A percentile compares a stretch with the other conserved stretches of the same genome.
phyloP scores from a whole-genome alignment of 2,888 invertebrate genomes.

The Drosophila kanekoi region DNA sequence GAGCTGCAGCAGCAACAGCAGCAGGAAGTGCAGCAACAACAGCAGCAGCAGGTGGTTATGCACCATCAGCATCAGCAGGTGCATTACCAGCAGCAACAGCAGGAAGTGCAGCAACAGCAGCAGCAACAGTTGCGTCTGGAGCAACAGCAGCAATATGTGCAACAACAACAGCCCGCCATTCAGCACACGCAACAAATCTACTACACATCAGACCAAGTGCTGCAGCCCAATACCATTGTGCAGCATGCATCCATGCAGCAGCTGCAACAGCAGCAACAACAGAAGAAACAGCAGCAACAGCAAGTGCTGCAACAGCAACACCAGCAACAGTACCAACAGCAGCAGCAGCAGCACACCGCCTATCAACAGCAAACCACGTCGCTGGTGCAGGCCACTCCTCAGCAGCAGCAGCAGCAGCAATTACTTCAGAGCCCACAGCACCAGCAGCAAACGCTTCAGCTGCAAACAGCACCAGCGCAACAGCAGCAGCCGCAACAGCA shows the following conservation, averaged over 20 bases:
- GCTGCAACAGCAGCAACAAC: conserved; percentile 62
- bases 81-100: conserved; percentile 70
- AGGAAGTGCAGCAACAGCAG: conserved; percentile 68
- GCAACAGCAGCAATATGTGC: conserved; percentile 66
- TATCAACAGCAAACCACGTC: conserved; percentile 63
- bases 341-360: conserved; percentile 63
- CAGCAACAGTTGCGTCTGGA: conserved; percentile 76
- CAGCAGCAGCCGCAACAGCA: conserved; percentile 71
- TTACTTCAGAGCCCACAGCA: conserved; percentile 66
- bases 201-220: conserved; percentile 80
- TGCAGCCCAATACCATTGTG: conserved; percentile 78
- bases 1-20: conserved; percentile 75
- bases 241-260: conserved; percentile 76
- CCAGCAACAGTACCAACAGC: conserved; percentile 69
- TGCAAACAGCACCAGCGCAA: conserved; percentile 63
- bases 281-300: conserved; percentile 38
- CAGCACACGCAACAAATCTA: conserved; percentile 80
- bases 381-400: conserved; percentile 67
- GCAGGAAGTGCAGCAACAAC: conserved; percentile 65
- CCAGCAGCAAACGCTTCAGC: conserved; percentile 71
- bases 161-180: conserved; percentile 65
- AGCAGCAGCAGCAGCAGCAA: conserved; percentile 76
- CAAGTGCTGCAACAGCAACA: conserved; percentile 64
- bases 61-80: conserved; percentile 78
- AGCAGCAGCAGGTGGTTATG: conserved; percentile 72